Base-by-base conservation (phyloP, 2,113 vertebrate species). In the Illadopsis cleaveri region DNA sequence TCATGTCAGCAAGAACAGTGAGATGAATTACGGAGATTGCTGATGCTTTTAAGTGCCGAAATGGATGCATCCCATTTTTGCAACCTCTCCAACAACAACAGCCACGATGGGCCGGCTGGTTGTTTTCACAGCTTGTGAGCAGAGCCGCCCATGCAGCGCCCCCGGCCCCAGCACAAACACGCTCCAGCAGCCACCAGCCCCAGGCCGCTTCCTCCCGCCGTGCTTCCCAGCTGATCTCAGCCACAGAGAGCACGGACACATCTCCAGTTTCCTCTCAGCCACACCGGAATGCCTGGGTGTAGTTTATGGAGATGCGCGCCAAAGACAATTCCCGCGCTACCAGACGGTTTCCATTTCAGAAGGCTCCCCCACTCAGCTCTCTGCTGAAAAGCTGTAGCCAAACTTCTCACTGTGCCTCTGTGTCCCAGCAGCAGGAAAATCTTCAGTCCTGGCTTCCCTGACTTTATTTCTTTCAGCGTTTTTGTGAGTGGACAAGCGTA, bases 131-230 rank as follows among this genome's bases (percentile, higher is more conserved):
- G 54, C 60, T 95, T 93, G 38, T 1, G 2, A 58, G 78, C 37
- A 62, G 91, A 77, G 47, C n/a, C 3, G 1, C 2, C 38, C 7
- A 0, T 1, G 0, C 47, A 51, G 68, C 35, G 5, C 9, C 1
- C 7, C 27, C 17, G 31, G 58, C 28, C 50, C 33, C 71, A 22
- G 58, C 15, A 58, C 68, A 77, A 91, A 82, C 61, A 44, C 0
- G 1, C 35, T 60, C 56, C 66, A 50, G 45, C 70, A 89, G 58
- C 19, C 56, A 19, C 35, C 77, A 57, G 37, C 37, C 56, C 44
- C 3, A 7, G 0, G 1, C 24, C 0, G 1, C 65, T 82, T 51
- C 61, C n/a, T 81, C 76, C 37, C 8, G 10, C 4, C 1, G 20
- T 15, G 51, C 56, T 25, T 35, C 28, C 75, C 77, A 27, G 62